Evolutionary conservation across 2,888 invertebrate genomes (phyloP), one percentile per base, ranked within the genome.

Genomic region (Microdon myrmicae): DNA sequence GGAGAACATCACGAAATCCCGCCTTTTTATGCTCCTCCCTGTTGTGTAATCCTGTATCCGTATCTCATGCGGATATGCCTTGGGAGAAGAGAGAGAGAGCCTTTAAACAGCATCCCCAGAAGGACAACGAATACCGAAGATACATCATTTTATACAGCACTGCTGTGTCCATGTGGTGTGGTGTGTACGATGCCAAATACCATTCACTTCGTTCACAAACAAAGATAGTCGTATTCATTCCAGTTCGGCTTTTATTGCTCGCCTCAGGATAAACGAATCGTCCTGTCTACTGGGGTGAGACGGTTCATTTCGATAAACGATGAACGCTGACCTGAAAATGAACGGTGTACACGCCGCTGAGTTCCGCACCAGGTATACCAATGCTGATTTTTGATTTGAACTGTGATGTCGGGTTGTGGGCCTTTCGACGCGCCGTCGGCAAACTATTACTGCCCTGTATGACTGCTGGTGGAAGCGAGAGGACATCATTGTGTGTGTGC

Each of bases 21-120:
- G 78, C 78, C 78, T 64, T 53, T 64, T 64, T 64, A 69, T 72
- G 73, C 74, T 73, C 73, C 74, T 73, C 73, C 73, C 73, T 67
- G 58, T 47, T 44, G 45, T 48, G n/a, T n/a, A n/a, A 56, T 54
- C 54, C 51, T 38, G 38, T 10, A 43, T 31, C 12, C 32, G 9
- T 31, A 32, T 44, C 12, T 12, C 31, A 9, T 26, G n/a, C 10
- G 41, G 17, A 5, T 23, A 20, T 32, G 39, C 31, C 28, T 7
- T 10, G 47, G 32, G n/a, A n/a, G n/a, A n/a, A 51, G 45, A 31
- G 51, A 59, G 59, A 54, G 54, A 45, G 49, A 48, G 34, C 9
- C 43, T 49, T 32, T 22, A 25, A 22, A 23, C 32, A 17, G 12
- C 38, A 32, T 26, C 19, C 23, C 20, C 12, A 55, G 41, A n/a